Evolutionary conservation across 2,888 invertebrate species (phyloP), one percentile per base, ranked within the genome.

Genomic region (Hydriomena furcata): DNA sequence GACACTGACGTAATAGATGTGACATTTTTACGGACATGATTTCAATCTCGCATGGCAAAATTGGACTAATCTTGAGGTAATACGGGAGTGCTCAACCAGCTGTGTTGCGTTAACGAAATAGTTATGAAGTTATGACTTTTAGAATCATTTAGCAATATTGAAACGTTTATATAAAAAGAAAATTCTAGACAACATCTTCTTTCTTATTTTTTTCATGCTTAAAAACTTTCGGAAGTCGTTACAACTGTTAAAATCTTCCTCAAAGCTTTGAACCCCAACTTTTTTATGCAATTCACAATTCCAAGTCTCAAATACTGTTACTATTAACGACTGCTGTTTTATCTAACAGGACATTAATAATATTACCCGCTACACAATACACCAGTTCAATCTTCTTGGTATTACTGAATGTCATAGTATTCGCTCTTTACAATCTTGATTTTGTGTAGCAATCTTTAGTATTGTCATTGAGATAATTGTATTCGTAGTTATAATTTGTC

Each of bases 401-500:
- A 41, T 41, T 28, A 28, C 8, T 36, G 28, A 34, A 34, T 46
- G 41, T 28, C 42, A 31, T 27, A 35, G 40, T 40, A 61, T 63
- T 55, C 50, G 58, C 38, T 36, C 52, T 48, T 62, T 56, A 52
- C 60, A 65, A 69, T 71, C 64, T 62, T 61, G 56, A 64, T 72
- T 68, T 60, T 35, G 28, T 60, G 51, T 53, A 28, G 51, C 63
- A 50, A 58, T 52, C 51, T 61, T 51, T 53, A 60, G 64, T 69
- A 68, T 71, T 73, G 65, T 71, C 65, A 67, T 54, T 59, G 63
- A 60, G 60, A 62, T 58, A 52, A 51, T 64, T 2, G 60, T 66
- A 58, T 59, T 61, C 59, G 55, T 65, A 66, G 66, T 60, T 48
- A 65, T 68, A 76, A 79, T 83, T 82, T 79, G 80, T 79, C 79